Evolutionary conservation across 2,113 vertebrate species (phyloP).

Genomic region (Apodemus sylvaticus): DNA sequence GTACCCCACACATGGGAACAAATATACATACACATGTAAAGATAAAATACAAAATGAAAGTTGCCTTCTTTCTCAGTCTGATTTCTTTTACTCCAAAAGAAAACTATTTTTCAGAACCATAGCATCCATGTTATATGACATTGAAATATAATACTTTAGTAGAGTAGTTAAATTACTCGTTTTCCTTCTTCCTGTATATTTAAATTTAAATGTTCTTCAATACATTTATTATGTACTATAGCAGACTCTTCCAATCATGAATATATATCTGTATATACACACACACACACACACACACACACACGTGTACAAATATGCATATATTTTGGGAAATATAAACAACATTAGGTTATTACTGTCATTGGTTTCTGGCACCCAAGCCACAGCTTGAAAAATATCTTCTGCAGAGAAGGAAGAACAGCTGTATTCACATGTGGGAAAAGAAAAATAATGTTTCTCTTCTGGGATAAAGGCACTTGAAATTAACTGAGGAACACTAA

Average conservation of each 20-base stretch:
- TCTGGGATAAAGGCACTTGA: neutral
- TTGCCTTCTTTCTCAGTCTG: neutral
- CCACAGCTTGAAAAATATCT: neutral
- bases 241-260: neutral
- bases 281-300: too few species aligned
- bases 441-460: conserved; percentile 17
- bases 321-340: neutral
- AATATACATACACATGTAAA: neutral
- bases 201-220: conserved; percentile 27
- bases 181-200: conserved; percentile 17
- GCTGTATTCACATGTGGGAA: neutral
- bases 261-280: neutral
- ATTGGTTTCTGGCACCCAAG: neutral
- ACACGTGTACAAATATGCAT: neutral
- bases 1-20: neutral
- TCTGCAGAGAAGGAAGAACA: neutral
- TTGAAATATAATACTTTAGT: neutral
- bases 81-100: neutral
- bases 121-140: neutral
- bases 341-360: neutral
- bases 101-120: neutral
- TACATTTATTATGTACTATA: neutral
- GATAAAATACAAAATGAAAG: neutral
- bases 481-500: neutral
- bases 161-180: neutral